Evolutionary conservation across 2,113 vertebrate species (phyloP), one percentile per base, ranked within the genome.

Genomic region (Meleagris gallopavo): DNA sequence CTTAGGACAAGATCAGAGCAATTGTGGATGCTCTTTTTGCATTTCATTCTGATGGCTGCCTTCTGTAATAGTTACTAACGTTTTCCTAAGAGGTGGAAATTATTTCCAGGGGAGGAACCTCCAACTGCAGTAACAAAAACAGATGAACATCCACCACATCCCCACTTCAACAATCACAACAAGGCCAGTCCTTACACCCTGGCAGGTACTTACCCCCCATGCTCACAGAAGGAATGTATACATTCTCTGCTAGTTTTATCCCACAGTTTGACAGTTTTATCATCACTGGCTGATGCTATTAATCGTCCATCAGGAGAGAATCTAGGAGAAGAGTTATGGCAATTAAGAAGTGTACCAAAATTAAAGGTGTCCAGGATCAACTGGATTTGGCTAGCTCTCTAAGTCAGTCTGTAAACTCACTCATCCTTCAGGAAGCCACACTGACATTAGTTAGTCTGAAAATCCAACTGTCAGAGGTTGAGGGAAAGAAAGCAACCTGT

Each of bases 211-310:
- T 83, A 99, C 99, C 99, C 98, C 29, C 98, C 98, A 27, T 99
- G 99, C 93, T 99, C 99, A 67, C 98, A 99, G 96, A 99, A 99
- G 10, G 99, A 98, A 96, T 99, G 98, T 75, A 99, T 97, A 50
- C 99, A 99, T 58, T 99, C 99, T 94, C 98, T 98, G 94, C 98
- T 99, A 92, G 98, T 98, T 97, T 99, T 99, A 97, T 99, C 99
- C 99, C 99, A 99, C 57, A 99, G 96, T 86, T 99, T 99, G 83
- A 99, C 97, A 3, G 99, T 99, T 96, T 98, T 99, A 94, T 99
- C 99, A 69, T 99, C 99, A 6, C 99, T 99, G 78, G 98, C 98
- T 5, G 99, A 99, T 55, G 99, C 98, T 20, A 99, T 99, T 88
- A 99, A 96, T 58, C 98, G 98, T 74, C 99, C 98, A 3, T 99